These are phyloP conservation scores for Chymomyza costata DNA, from an alignment of 1,140 invertebrate genomes.

Conservation along the genomic window DNA sequence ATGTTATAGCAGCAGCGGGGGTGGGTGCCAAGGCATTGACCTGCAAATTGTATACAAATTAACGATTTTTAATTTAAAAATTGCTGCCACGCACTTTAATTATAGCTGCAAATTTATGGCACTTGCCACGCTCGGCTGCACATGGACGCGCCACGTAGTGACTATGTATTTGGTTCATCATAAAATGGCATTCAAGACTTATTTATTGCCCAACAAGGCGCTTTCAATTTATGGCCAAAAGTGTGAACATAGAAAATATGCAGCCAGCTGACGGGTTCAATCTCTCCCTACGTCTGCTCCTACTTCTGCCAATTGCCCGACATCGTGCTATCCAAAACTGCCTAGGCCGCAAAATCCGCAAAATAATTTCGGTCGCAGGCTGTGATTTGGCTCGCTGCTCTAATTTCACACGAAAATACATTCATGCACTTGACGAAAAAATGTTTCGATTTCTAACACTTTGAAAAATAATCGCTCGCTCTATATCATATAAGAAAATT, in stretches of 20 bases:
- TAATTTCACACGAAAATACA: too few species aligned
- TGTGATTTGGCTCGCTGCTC: constrained; percentile 28
- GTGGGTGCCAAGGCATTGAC: neutral
- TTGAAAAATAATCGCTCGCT: too few species aligned
- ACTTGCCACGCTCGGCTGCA: constrained; percentile 43
- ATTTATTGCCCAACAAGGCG: constrained; percentile 68
- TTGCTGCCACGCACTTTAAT: constrained; percentile 47
- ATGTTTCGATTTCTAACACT: too few species aligned
- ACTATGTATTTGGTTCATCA: neutral
- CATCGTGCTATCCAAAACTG: constrained; percentile 23
- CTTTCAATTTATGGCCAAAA: constrained; percentile 53
- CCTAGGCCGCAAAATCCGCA: constrained; percentile 55
- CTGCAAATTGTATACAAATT: constrained; percentile 48
- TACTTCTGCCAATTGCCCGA: too few species aligned
- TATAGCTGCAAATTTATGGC: constrained; percentile 54
- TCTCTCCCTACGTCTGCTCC: too few species aligned
- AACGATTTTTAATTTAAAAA: constrained; percentile 60
- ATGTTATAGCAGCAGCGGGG: neutral
- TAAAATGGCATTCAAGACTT: constrained; percentile 30
- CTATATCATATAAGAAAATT: too few species aligned
- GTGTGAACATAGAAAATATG: constrained; percentile 41
- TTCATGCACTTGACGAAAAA: too few species aligned
- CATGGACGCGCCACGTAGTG: constrained; percentile 2
- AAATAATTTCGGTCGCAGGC: constrained; percentile 52
- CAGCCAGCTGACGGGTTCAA: neutral